phyloP scores from a whole-genome alignment of 2,888 invertebrate species.

The Agrilus cyanescens region DNA sequence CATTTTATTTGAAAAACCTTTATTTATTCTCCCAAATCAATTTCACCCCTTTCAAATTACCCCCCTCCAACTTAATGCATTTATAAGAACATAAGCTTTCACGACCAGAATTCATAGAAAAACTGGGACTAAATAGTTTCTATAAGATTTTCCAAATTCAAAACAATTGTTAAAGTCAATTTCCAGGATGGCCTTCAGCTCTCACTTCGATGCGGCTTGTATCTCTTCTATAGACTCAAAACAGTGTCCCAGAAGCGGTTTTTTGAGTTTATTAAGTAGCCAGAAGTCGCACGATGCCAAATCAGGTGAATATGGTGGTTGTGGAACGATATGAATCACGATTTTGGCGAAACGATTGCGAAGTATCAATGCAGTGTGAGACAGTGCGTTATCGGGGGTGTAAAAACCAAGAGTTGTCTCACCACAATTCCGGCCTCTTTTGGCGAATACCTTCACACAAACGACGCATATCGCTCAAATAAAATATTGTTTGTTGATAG shows the following conservation, averaged over 20 bases:
- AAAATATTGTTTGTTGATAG: too few species aligned
- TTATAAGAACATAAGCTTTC: too few species aligned
- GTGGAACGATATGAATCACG: slow-evolving; percentile 6
- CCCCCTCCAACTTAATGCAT: too few species aligned
- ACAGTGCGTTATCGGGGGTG: slow-evolving; percentile 7
- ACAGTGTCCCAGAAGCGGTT: slow-evolving; percentile 4
- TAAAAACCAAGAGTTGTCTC: slow-evolving; percentile 4
- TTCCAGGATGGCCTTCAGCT: slow-evolving; percentile 2
- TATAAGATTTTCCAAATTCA: not conserved
- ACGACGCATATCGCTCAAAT: too few species aligned
- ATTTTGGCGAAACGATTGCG: slow-evolving; percentile 8
- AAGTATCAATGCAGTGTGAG: slow-evolving; percentile 6
- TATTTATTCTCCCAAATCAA: too few species aligned
- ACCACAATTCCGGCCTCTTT: not conserved
- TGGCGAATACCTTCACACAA: too few species aligned
- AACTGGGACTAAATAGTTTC: too few species aligned
- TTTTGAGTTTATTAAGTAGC: slow-evolving; percentile 3
- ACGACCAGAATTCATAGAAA: too few species aligned
- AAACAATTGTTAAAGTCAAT: not conserved
- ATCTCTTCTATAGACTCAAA: slow-evolving; percentile 4
- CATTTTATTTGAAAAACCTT: too few species aligned
- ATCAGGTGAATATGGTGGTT: slow-evolving; percentile 9
- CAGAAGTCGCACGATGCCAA: slow-evolving; percentile 8
- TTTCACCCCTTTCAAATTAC: too few species aligned
- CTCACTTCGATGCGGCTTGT: slow-evolving; percentile 1